These are phyloP conservation scores for Aphidoletes aphidimyza DNA, from an alignment of 2,888 invertebrate species.

Conservation along the genomic window DNA sequence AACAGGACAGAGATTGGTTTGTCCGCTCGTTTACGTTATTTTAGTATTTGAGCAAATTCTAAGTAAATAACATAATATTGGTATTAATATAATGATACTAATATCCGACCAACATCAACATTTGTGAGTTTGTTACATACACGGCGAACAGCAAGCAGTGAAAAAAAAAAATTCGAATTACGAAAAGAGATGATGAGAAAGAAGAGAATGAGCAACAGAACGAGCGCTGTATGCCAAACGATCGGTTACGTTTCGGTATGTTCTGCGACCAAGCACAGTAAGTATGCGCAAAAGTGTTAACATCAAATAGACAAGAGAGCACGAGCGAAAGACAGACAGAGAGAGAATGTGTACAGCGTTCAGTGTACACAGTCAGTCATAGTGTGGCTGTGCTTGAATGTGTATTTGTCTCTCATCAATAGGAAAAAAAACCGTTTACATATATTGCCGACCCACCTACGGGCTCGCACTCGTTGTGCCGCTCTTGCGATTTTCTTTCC, in stretches of 20 bases:
- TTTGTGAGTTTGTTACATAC: constrained; percentile 37
- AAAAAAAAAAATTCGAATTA: background rate
- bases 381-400: background rate
- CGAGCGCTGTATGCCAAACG: no score
- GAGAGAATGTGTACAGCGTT: no score
- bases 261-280: background rate
- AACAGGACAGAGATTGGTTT: background rate
- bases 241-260: constrained; percentile 45
- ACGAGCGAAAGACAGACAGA: no score
- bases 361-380: no score
- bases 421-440: background rate
- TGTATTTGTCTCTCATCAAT: constrained; percentile 23
- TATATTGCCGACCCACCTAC: constrained; percentile 41
- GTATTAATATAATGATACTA: constrained; percentile 51
- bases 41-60: constrained; percentile 51
- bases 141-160: background rate
- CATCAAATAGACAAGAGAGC: background rate
- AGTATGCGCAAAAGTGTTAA: constrained; percentile 41
- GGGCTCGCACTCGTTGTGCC: no score
- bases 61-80: constrained; percentile 46
- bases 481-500: background rate
- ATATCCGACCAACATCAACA: constrained; percentile 48
- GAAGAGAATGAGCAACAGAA: no score
- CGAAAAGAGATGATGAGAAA: background rate
- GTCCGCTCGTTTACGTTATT: background rate